phyloP scores from a whole-genome alignment of 1,140 invertebrate species.

The Sitobion miscanthi region DNA sequence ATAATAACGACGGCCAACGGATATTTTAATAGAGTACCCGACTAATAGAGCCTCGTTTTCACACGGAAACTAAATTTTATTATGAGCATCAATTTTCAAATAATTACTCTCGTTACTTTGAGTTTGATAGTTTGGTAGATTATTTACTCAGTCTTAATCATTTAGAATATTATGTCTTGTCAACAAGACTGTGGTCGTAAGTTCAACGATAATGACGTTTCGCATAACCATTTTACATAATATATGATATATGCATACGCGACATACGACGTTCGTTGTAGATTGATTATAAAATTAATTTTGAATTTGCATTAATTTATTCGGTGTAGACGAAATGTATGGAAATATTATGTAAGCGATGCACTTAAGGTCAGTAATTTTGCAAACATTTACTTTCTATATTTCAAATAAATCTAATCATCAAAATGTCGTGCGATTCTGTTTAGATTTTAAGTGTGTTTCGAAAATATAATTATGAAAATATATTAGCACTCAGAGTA shows the following conservation, averaged over 20 bases:
- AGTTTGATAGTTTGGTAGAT: background rate
- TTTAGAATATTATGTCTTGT: background rate
- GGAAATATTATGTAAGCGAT: too few species aligned
- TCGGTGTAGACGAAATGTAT: too few species aligned
- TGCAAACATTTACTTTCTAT: too few species aligned
- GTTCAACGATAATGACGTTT: background rate
- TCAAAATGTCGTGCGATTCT: background rate
- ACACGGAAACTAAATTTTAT: background rate
- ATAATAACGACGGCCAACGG: accelerated
- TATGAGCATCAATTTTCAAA: too few species aligned
- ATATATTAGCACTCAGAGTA: background rate
- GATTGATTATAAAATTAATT: too few species aligned
- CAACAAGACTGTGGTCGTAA: background rate
- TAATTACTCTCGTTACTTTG: background rate
- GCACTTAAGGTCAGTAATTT: too few species aligned
- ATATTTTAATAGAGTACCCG: background rate
- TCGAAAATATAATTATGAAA: background rate
- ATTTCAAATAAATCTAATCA: too few species aligned
- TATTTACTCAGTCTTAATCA: background rate
- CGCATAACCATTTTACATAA: background rate
- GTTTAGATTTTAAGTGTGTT: background rate
- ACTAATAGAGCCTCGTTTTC: background rate
- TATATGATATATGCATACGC: background rate
- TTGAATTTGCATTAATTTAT: too few species aligned
- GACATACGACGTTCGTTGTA: too few species aligned